Conservation (phyloP, 2,113 vertebrate genomes). For the Leucosticte australis region DNA sequence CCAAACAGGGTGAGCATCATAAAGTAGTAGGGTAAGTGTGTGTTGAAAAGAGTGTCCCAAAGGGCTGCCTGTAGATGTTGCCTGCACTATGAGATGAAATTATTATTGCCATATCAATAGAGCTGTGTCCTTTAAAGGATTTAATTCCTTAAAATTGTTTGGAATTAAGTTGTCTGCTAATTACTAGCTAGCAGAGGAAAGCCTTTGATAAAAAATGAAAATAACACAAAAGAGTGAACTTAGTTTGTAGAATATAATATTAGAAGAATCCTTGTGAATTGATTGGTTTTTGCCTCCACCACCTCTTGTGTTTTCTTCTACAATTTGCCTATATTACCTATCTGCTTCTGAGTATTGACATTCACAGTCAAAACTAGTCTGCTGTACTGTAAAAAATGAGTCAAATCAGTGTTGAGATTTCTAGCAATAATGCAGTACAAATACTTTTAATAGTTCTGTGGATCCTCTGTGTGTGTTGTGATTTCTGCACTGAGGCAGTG, state of each 20-base stretch:
- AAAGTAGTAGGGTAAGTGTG: neutral
- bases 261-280: neutral
- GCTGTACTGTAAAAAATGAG: neutral
- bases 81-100: neutral
- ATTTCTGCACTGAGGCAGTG: neutral
- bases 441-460: neutral
- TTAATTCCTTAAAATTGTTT: neutral
- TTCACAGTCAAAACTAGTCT: neutral
- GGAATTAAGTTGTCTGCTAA: neutral
- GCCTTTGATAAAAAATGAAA: neutral
- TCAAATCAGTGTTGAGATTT: neutral
- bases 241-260: neutral
- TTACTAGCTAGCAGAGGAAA: neutral
- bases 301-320: neutral
- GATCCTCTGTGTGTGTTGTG: neutral
- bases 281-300: neutral
- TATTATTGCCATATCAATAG: neutral
- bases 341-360: neutral
- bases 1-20: rapidly evolving
- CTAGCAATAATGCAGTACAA: neutral
- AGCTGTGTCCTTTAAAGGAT: neutral
- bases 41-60: neutral
- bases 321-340: neutral
- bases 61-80: neutral
- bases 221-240: neutral